Evolutionary conservation across 2,797 vertebrate species (phyloP).

Genomic region (Tangara arthus): DNA sequence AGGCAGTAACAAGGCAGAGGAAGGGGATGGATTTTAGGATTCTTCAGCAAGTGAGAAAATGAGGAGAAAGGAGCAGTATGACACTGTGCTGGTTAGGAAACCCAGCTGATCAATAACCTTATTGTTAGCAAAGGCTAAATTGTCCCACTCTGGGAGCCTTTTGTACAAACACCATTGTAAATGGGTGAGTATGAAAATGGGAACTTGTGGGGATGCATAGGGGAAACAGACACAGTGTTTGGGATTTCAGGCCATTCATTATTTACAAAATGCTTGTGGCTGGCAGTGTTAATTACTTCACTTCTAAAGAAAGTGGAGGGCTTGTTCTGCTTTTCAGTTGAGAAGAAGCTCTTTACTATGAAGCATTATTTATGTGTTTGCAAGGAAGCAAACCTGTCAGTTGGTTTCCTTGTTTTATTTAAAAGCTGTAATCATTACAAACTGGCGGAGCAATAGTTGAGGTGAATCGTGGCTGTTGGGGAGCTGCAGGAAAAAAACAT

Average conservation of each 20-base stretch:
- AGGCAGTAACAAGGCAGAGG: conserved; percentile 22
- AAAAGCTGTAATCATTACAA: conserved; percentile 43
- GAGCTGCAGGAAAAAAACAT: neutral
- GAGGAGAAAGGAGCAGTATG: conserved; percentile 29
- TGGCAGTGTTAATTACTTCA: neutral
- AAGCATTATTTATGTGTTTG: conserved; percentile 34
- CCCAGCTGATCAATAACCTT: conserved; percentile 37
- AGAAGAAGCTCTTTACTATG: neutral
- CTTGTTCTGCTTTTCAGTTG: neutral
- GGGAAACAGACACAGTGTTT: neutral
- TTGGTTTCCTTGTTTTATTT: conserved; percentile 47
- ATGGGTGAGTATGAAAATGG: neutral
- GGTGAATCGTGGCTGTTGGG: conserved; percentile 31
- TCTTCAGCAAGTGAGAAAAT: conserved; percentile 42
- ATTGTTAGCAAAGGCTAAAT: conserved; percentile 33
- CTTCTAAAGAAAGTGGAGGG: neutral
- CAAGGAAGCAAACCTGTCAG: neutral
- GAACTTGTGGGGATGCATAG: neutral
- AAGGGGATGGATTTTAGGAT: conserved; percentile 1
- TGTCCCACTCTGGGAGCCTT: neutral
- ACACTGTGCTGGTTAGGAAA: conserved; percentile 3
- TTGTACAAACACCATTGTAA: neutral
- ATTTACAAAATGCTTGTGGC: conserved; percentile 46
- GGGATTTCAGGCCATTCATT: conserved; percentile 37
- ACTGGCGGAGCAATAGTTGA: neutral